phyloP scores from a whole-genome alignment of 2,113 vertebrate genomes.

The Trematomus loennbergii region DNA sequence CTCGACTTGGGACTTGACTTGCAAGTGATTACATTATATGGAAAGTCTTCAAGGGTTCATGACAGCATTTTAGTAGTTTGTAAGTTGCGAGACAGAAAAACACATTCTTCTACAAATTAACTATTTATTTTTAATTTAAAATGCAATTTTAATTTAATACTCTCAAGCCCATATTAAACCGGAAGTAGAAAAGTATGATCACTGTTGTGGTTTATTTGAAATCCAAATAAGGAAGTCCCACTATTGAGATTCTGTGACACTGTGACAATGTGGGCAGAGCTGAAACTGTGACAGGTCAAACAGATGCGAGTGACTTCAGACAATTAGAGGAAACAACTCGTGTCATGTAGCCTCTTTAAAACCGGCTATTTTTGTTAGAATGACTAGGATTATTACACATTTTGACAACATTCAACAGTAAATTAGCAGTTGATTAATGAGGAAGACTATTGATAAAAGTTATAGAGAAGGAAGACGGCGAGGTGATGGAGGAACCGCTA shows the following conservation, averaged over 20 bases:
- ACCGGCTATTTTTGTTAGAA: neutral
- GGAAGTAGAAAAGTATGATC: neutral
- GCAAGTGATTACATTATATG: neutral
- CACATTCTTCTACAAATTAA: neutral
- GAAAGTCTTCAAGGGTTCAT: neutral
- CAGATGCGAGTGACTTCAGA: slow-evolving; percentile 3
- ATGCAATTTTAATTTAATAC: neutral
- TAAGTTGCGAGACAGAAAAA: no score
- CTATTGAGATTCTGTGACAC: neutral
- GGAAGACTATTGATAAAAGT: neutral
- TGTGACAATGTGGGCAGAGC: slow-evolving; percentile 2
- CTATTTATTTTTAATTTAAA: neutral
- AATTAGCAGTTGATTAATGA: neutral
- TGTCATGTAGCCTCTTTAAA: neutral
- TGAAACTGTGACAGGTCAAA: slow-evolving; percentile 27
- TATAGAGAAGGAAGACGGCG: slow-evolving; percentile 26
- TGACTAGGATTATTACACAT: neutral
- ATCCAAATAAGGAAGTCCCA: neutral
- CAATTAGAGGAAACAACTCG: neutral
- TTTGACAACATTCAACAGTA: neutral
- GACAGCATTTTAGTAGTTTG: neutral
- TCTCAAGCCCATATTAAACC: neutral
- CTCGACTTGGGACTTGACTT: no score
- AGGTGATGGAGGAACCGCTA: slow-evolving; percentile 29
- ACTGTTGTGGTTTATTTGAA: slow-evolving; percentile 49